Evolutionary conservation across 2,797 vertebrate genomes (phyloP).

Genomic region (Catostomus latipinnis): DNA sequence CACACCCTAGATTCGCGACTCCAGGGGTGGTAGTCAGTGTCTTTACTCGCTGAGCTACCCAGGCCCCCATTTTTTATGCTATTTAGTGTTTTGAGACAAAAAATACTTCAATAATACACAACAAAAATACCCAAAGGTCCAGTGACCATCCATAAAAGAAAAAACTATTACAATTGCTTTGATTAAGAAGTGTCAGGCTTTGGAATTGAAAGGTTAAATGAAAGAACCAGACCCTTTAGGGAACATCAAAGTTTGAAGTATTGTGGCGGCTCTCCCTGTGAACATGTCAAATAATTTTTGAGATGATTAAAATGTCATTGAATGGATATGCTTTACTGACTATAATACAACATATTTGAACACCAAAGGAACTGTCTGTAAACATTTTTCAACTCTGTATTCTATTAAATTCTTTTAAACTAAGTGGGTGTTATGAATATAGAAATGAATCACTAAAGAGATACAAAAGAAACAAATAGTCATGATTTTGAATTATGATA

Average conservation of each 20-base stretch:
- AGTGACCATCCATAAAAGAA: not conserved
- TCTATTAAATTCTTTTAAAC: not conserved
- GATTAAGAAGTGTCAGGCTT: not conserved
- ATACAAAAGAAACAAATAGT: too few species aligned
- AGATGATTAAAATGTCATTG: slow-evolving; percentile 27
- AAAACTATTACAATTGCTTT: not conserved
- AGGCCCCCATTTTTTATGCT: too few species aligned
- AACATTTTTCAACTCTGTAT: not conserved
- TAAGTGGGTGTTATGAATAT: too few species aligned
- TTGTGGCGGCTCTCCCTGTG: not conserved
- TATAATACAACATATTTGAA: slow-evolving; percentile 14
- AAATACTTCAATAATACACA: not conserved
- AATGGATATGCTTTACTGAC: slow-evolving; percentile 19
- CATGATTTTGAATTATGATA: too few species aligned
- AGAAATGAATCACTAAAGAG: too few species aligned
- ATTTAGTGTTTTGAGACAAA: not conserved
- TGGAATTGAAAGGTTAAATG: not conserved
- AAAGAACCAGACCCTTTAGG: slow-evolving; percentile 10
- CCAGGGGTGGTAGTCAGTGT: too few species aligned
- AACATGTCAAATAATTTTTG: slow-evolving; percentile 17
- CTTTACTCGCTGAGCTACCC: too few species aligned
- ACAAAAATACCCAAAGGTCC: not conserved
- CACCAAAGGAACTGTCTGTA: not conserved
- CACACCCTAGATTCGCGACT: too few species aligned
- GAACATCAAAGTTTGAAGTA: slow-evolving; percentile 23